Base-by-base conservation (phyloP, 2,888 invertebrate genomes). In the Phoenoteleia sp. region DNA sequence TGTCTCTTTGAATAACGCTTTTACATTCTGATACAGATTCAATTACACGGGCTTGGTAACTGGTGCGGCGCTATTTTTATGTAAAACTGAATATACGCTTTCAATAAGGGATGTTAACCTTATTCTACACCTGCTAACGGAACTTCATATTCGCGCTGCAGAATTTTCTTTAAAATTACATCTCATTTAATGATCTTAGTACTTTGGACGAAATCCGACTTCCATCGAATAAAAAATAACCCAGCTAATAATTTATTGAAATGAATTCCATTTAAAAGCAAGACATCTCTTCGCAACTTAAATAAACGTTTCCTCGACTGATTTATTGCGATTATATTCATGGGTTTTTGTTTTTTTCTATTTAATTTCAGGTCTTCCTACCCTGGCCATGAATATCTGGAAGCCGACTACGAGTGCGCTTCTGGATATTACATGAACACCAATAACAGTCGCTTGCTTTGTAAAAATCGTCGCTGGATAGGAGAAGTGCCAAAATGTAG, bases 391-490 rank as follows among this genome's bases (percentile, higher is more conserved):
- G 93, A 93, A 86, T 93, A 93, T 83, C 88, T 93, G 69, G 93
- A 93, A 80, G 93, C 93, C 2, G 92, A 93, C 85, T 93, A 93
- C 89, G 92, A 93, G 81, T 93, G 93, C 80, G 90, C 89, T 19
- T 88, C 90, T 6, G 93, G 93, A 15, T 93, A 87, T 84, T 87
- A 87, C 74, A 90, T 93, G 91, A 82, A 75, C 21, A 88, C 89
- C 42, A 84, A 88, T 64, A 87, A 79, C 39, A 91, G 86, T 62
- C 89, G 92, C 69, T 84, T 93, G 66, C 87, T 93, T 29, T 93
- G 93, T 84, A 90, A 89, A 77, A 89, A 91, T 86, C 92, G 93
- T 21, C 90, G 90, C 54, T 93, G 93, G 93, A 69, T 92, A 75
- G 93, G 93, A 19, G 88, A 89, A 60, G 81, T 91, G 77, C 93